Evolutionary conservation across 2,888 invertebrate species (phyloP).

Genomic region (Patella caerulea): DNA sequence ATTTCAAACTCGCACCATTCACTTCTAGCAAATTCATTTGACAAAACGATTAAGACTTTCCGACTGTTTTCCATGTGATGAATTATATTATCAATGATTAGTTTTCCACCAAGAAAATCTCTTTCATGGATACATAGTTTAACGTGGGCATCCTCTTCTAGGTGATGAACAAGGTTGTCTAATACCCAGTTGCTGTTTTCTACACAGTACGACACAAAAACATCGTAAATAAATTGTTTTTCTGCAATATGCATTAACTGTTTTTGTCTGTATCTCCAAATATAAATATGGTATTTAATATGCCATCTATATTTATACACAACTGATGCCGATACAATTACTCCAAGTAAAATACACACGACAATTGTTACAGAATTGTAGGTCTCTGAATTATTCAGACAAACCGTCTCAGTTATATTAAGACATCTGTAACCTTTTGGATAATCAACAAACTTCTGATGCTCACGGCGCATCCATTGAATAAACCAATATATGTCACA

Average conservation of each 20-base stretch:
- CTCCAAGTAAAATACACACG: not conserved
- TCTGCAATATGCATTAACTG: conserved; percentile 69
- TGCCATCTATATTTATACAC: not conserved
- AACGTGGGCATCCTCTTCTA: conserved; percentile 74
- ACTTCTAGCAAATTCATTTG: conserved; percentile 78
- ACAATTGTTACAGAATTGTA: not conserved
- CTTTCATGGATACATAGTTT: conserved; percentile 79
- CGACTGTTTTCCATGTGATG: conserved; percentile 80
- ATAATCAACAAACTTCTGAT: not conserved
- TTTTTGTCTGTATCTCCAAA: conserved; percentile 52
- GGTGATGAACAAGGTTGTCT: conserved; percentile 77
- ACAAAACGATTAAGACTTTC: conserved; percentile 78
- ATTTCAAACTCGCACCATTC: conserved; percentile 84
- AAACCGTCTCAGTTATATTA: not conserved
- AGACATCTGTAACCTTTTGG: not conserved
- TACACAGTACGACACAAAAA: conserved; percentile 81
- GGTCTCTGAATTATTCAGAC: not conserved
- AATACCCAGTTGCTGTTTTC: conserved; percentile 79
- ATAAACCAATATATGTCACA: conserved; percentile 71
- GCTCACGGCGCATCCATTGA: conserved; percentile 27
- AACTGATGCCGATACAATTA: not conserved
- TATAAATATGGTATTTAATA: conserved; percentile 1
- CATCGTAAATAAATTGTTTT: conserved; percentile 74
- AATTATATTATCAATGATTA: conserved; percentile 81
- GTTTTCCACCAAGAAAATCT: conserved; percentile 80